Base-by-base conservation (phyloP, 1,140 invertebrate species). In the Pseudomyrmex cubaensis region DNA sequence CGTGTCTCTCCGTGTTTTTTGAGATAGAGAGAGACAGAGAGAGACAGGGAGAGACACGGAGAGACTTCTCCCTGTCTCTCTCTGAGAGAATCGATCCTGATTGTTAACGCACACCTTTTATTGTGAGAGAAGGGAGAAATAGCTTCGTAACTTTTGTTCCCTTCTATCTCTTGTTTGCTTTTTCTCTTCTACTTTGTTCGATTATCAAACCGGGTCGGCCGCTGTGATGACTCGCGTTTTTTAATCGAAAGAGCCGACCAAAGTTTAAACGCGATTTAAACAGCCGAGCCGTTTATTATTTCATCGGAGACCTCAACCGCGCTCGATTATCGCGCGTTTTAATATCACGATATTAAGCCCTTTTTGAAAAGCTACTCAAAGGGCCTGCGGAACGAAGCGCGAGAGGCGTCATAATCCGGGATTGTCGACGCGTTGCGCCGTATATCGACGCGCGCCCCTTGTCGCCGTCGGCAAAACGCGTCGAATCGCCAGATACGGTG, bases 401-500 rank as follows among this genome's bases (percentile, higher is more conserved):
- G 76, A 72, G 66, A 72, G 66, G 76, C 76, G 76, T 80, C 67
- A 80, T 80, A 80, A 80, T 66, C 66, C 66, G 76, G 76, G 76
- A 80, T 80, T 80, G 76, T 80, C 76, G 54, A 59, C 66, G 22
- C 69, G 76, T 20, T 17, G 54, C 76, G 35, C 35, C 35, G 44
- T 80, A 80, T 59, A 80, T 72, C 54, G 20, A 61, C 64, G 52
- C 76, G 76, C 76, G 20, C 54, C 44, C 35, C 64, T 78, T 44
- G 59, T 90, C 82, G 64, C 72, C 80, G 82, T 83, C 85, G 85
- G 87, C 85, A 74, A 89, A 91, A 89, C 76, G 85, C 86, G 78
- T 74, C 86, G 83, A 90, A 89, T 89, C 88, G 61, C 80, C 76
- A 61, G 35, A 50, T 63, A 54, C 66, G 84, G 91, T 85, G 86